These are phyloP conservation scores for Crambe crambe DNA, from an alignment of 37 sponge, comb jelly and placozoan species.

Conservation along the genomic window DNA sequence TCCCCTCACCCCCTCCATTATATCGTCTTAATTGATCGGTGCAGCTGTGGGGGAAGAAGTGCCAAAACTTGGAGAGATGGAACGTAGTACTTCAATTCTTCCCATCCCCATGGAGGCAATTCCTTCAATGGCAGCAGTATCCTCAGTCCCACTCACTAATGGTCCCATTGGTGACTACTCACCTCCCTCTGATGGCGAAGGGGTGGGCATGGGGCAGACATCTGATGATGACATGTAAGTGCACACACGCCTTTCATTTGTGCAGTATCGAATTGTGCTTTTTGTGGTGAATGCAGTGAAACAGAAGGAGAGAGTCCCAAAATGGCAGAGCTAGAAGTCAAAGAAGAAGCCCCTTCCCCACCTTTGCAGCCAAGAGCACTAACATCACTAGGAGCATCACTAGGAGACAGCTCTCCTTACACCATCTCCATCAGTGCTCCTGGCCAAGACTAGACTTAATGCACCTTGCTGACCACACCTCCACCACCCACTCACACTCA, in stretches of 20 bases:
- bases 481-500: neutral
- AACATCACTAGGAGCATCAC: neutral
- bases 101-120: slow-evolving; percentile 31
- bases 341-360: slow-evolving; percentile 7
- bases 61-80: slow-evolving; percentile 20
- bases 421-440: slow-evolving; percentile 24
- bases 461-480: neutral
- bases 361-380: neutral
- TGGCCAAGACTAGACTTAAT: neutral
- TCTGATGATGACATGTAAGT: slow-evolving; percentile 29
- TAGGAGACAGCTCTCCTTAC: neutral
- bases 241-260: too few relatives aligned
- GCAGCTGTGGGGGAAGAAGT: slow-evolving; percentile 41
- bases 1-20: neutral
- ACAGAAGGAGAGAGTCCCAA: slow-evolving; percentile 10
- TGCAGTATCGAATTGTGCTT: neutral
- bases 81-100: slow-evolving; percentile 7
- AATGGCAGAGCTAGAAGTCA: neutral
- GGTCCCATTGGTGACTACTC: neutral
- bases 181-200: neutral
- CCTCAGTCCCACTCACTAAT: neutral
- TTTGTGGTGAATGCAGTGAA: slow-evolving; percentile 1
- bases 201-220: slow-evolving; percentile 13
- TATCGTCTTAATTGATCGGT: neutral
- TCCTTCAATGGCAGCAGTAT: too few relatives aligned